These are phyloP conservation scores for Hoplodrina blanda DNA, from an alignment of 2,888 invertebrate genomes.

Conservation along the genomic window DNA sequence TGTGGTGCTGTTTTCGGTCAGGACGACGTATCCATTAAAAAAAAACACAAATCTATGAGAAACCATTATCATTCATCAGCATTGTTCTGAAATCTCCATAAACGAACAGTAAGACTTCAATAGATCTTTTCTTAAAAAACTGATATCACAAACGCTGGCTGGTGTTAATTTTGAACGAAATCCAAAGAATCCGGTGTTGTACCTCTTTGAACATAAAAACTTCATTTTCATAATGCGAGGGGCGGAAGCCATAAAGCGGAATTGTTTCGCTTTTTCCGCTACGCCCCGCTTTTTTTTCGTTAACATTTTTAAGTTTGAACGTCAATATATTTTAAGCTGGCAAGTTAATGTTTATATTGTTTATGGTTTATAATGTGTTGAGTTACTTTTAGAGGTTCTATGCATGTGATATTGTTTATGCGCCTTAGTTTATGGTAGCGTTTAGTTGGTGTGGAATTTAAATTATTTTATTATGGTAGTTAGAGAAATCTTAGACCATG, in stretches of 20 bases:
- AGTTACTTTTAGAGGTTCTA: conserved; percentile 6
- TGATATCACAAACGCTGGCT: conserved; percentile 30
- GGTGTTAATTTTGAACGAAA: conserved; percentile 67
- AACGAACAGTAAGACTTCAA: neutral
- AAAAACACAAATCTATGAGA: too few species aligned
- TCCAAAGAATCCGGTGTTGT: conserved; percentile 65
- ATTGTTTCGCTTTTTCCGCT: conserved; percentile 83
- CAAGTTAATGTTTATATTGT: conserved; percentile 62
- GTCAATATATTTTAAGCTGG: conserved; percentile 57
- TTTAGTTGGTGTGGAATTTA: neutral
- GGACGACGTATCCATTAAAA: too few species aligned
- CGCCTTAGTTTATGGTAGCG: neutral
- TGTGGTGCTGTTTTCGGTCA: too few species aligned
- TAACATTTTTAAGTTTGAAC: conserved; percentile 66
- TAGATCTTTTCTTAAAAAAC: conserved; percentile 31
- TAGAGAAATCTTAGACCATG: too few species aligned
- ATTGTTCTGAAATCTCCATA: neutral
- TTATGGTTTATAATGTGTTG: conserved; percentile 39
- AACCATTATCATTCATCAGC: too few species aligned
- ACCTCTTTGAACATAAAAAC: conserved; percentile 80
- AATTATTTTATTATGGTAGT: too few species aligned
- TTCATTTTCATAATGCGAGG: conserved; percentile 87
- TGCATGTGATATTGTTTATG: conserved; percentile 15
- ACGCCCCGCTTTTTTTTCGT: conserved; percentile 67
- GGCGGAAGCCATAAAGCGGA: conserved; percentile 86